Evolutionary conservation across 2,888 invertebrate species (phyloP).

Genomic region (Polydrusus cervinus): DNA sequence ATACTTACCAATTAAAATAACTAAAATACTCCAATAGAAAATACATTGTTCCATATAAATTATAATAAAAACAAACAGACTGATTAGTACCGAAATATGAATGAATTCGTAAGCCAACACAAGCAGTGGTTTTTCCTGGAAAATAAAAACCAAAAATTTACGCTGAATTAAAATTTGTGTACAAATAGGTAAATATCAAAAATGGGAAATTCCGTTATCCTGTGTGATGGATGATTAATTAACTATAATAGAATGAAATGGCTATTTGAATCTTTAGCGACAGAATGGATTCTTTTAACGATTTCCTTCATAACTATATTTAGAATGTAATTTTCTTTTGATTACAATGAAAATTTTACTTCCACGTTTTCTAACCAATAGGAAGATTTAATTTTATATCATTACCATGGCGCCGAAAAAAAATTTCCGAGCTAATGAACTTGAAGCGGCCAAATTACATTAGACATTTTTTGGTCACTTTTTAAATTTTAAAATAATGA

Average conservation of each 20-base stretch:
- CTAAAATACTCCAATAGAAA: conserved; percentile 26
- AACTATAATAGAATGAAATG: too few relatives aligned
- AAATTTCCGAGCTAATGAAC: too few relatives aligned
- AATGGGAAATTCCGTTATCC: not conserved
- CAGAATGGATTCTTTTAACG: too few relatives aligned
- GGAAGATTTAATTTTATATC: too few relatives aligned
- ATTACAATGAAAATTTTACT: too few relatives aligned
- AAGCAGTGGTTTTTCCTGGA: conserved; percentile 50
- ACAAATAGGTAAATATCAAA: conserved; percentile 8
- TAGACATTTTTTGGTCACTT: too few relatives aligned
- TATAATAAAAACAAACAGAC: conserved; percentile 32
- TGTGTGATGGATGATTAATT: not conserved
- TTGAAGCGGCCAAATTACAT: too few relatives aligned
- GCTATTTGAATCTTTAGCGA: not conserved
- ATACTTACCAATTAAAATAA: conserved; percentile 24
- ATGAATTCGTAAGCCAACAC: conserved; percentile 41
- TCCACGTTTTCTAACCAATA: too few relatives aligned
- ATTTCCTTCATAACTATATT: too few relatives aligned
- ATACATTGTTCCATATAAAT: conserved; percentile 32
- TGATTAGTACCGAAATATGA: conserved; percentile 39
- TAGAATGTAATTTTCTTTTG: too few relatives aligned
- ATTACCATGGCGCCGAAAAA: too few relatives aligned
- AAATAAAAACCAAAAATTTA: conserved; percentile 1
- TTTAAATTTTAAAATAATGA: too few relatives aligned
- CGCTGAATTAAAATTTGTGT: not conserved